Percentiles rank a stretch among this genome's conserved stretches.
phyloP scores from a whole-genome alignment of 2,113 vertebrate genomes.

The Trogon melanurus region DNA sequence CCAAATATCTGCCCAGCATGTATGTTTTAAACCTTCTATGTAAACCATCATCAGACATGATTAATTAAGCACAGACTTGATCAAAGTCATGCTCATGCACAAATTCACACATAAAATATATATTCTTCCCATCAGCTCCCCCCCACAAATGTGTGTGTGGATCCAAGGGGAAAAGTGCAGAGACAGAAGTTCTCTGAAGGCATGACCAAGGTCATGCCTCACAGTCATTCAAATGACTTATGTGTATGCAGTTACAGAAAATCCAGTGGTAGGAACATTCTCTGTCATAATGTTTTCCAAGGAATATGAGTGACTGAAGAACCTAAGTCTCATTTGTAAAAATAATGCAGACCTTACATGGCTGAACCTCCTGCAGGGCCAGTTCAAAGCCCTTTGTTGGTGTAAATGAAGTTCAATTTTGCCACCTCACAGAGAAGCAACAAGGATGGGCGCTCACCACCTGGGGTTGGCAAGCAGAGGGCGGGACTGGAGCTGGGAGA shows the following conservation, averaged over 20 bases:
- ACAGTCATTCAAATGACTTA: neutral
- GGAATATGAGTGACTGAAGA: neutral
- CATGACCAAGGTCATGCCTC: neutral
- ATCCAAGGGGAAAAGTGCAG: neutral
- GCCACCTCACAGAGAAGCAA: neutral
- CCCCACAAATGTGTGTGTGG: neutral
- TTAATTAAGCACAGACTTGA: neutral
- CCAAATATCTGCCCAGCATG: neutral
- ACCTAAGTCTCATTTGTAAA: neutral
- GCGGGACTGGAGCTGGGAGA: neutral
- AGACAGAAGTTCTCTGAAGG: neutral
- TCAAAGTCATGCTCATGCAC: rapidly evolving
- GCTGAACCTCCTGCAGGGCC: neutral
- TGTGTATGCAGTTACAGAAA: neutral
- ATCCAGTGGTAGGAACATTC: neutral
- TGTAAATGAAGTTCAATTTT: neutral
- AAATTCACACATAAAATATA: neutral
- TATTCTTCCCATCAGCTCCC: neutral
- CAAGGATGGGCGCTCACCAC: neutral
- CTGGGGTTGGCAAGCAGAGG: neutral
- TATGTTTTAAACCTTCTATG: neutral
- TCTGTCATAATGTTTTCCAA: neutral
- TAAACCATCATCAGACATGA: neutral
- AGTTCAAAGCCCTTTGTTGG: neutral
- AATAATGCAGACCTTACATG: neutral